Evolutionary conservation across 2,888 invertebrate species (phyloP), one percentile per base, ranked within the genome.

Genomic region (Glaucopsyche alexis): DNA sequence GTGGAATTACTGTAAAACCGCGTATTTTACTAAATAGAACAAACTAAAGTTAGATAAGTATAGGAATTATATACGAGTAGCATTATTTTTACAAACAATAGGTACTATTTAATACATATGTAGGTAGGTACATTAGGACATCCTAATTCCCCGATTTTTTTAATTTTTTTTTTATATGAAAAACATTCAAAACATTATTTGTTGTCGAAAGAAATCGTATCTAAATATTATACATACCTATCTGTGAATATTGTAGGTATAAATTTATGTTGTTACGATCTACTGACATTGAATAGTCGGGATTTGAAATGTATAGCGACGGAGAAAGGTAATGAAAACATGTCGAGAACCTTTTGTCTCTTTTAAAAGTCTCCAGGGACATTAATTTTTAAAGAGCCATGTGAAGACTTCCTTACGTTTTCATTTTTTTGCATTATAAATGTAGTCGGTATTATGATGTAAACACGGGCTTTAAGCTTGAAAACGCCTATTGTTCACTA

Each of bases 241-340:
- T 60, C 29, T 60, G 55, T 29, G 13, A 60, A 29, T 2, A 60
- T 29, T 47, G 16, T 60, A 71, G 82, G 80, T 60, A 71, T 82
- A 80, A 82, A 81, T 85, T 84, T 82, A 81, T 81, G 80, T 76
- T 75, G 75, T 80, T 78, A 74, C 80, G 79, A 78, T 78, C 74
- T 73, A 79, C 78, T 79, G 83, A 74, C 74, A 80, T 71, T 81
- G 82, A 84, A 85, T 83, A 79, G 79, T 75, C 73, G 71, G 77
- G 78, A 79, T 81, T 79, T 77, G 75, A 73, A 72, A 69, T 65
- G 66, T 78, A 76, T 81, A 81, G 76, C 29, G 78, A 80, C 76
- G 76, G 75, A 73, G 72, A 75, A 73, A 75, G 71, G 79, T 77
- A 80, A 80, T 79, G 78, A 77, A 74, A 75, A 73, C 71, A 65